Evolutionary conservation across 2,888 invertebrate species (phyloP).

Genomic region (Drosophila paranaensis): DNA sequence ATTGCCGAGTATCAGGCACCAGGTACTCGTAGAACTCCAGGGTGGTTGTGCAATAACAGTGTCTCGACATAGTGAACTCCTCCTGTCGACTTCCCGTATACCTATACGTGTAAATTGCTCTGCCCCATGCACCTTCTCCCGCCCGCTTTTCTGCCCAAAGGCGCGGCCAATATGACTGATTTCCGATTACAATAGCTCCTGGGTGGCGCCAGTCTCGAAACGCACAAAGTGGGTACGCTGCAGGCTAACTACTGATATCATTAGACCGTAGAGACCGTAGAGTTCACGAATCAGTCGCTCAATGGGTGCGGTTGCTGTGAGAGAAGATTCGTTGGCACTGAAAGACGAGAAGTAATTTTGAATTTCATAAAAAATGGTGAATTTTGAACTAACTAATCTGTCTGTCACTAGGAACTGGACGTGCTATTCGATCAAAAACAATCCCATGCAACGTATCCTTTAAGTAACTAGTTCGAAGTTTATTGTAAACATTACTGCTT

Average conservation of each 20-base stretch:
- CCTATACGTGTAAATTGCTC: background rate
- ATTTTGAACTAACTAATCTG: constrained; percentile 53
- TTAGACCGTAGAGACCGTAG: constrained; percentile 33
- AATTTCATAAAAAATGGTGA: constrained; percentile 53
- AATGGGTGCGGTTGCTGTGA: constrained; percentile 6
- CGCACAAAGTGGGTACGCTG: constrained; percentile 78
- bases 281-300: constrained; percentile 2
- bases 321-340: constrained; percentile 41
- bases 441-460: background rate
- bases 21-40: constrained; percentile 65
- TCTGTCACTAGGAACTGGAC: constrained; percentile 29
- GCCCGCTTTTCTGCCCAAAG: background rate
- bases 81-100: background rate
- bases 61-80: constrained; percentile 40
- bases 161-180: background rate
- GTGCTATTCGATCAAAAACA: constrained; percentile 3
- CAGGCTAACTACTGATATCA: constrained; percentile 80
- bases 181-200: background rate
- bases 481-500: constrained; percentile 20
- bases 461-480: background rate
- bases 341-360: constrained; percentile 62
- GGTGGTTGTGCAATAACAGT: constrained; percentile 40
- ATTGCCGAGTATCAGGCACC: constrained; percentile 68
- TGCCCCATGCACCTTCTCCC: background rate
- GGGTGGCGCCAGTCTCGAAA: constrained; percentile 44